phyloP scores from a whole-genome alignment of 2,113 vertebrate species.

The Desmodus rotundus region DNA sequence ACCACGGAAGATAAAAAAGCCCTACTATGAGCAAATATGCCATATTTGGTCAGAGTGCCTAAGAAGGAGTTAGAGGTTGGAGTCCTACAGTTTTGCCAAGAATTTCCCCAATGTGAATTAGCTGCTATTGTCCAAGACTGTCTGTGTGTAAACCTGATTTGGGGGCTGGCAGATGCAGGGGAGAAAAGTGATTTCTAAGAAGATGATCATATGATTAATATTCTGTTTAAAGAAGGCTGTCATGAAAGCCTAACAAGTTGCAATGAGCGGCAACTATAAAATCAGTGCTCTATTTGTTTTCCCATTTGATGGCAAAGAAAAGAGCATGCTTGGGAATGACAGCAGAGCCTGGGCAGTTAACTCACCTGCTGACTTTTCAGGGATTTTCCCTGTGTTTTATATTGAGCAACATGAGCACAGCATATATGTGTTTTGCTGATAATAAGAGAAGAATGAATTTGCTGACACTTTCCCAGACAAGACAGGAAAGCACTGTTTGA shows the following conservation, averaged over 20 bases:
- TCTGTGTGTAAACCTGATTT: neutral
- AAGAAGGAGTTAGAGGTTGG: neutral
- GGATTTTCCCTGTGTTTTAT: constrained; percentile 75
- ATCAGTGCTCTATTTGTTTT: constrained; percentile 46
- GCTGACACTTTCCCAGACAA: constrained; percentile 75
- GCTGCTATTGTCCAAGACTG: neutral
- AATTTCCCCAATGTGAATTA: constrained; percentile 31
- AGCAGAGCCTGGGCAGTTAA: constrained; percentile 49
- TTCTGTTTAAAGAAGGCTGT: constrained; percentile 53
- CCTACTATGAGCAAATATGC: neutral
- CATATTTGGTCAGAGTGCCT: neutral
- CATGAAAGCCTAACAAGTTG: constrained; percentile 41
- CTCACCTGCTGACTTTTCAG: constrained; percentile 66
- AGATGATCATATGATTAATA: neutral
- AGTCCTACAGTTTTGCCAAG: neutral
- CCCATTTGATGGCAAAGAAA: constrained; percentile 54
- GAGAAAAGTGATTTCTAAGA: neutral
- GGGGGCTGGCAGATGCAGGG: neutral
- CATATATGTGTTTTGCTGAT: constrained; percentile 77
- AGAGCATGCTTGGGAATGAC: constrained; percentile 42
- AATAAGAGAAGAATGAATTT: constrained; percentile 81
- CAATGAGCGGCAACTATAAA: constrained; percentile 37
- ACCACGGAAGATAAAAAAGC: neutral
- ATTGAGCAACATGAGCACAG: constrained; percentile 73
- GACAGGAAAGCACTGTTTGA: constrained; percentile 76